A percentile compares a stretch with the other conserved stretches of the same genome.
Evolutionary conservation across 1,140 invertebrate genomes (phyloP).

Genomic region (Rhopalosiphum padi): DNA sequence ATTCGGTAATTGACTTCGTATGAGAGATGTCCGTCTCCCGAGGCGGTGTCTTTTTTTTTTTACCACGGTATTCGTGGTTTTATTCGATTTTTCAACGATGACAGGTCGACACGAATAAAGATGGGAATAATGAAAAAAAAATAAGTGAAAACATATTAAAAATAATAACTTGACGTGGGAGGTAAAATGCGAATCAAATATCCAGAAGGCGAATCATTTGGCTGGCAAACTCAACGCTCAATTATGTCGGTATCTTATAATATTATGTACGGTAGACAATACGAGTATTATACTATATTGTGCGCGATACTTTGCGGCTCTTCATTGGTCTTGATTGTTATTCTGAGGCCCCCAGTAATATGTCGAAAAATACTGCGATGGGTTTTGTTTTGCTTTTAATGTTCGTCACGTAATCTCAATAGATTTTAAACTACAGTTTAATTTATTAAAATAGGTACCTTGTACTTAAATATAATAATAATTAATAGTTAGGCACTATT

Average conservation of each 20-base stretch:
- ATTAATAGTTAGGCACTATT: neutral
- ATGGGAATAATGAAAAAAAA: conserved; percentile 47
- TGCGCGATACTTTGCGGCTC: neutral
- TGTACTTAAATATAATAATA: neutral
- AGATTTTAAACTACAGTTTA: neutral
- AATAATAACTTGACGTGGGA: conserved; percentile 57
- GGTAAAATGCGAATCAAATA: conserved; percentile 57
- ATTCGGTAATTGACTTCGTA: conserved; percentile 58
- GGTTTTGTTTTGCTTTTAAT: neutral
- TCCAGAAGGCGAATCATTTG: conserved; percentile 35
- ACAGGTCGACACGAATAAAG: conserved; percentile 58
- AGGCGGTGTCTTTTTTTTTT: conserved; percentile 54
- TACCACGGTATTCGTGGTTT: conserved; percentile 41
- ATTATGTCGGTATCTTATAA: conserved; percentile 41
- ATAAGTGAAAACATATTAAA: conserved; percentile 55
- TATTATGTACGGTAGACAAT: conserved; percentile 1
- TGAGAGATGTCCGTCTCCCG: conserved; percentile 50
- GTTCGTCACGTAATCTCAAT: neutral
- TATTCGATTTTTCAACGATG: conserved; percentile 58
- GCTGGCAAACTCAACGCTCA: conserved; percentile 13
- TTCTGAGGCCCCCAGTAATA: neutral
- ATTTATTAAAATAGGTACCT: neutral
- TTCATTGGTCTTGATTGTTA: neutral
- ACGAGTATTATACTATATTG: neutral
- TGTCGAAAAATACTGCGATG: neutral